These are phyloP conservation scores for Lerema accius DNA, from an alignment of 1,140 invertebrate genomes.

Conservation along the genomic window DNA sequence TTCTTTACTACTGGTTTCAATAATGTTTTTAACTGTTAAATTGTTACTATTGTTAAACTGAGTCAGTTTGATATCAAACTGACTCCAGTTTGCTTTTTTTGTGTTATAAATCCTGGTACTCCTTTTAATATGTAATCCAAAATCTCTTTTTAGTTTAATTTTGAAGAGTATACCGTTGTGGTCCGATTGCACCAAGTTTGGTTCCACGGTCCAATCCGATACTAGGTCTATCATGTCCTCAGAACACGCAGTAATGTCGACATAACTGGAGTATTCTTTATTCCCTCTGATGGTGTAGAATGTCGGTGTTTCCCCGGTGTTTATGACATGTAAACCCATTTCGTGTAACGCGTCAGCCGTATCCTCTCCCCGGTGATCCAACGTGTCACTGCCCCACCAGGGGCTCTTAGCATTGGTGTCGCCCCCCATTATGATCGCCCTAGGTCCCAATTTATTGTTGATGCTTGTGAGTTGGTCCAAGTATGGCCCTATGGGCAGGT, in stretches of 20 bases:
- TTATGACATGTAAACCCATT: too few species aligned
- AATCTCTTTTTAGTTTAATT: neutral
- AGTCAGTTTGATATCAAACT: neutral
- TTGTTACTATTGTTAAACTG: neutral
- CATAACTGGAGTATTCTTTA: neutral
- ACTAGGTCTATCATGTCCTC: neutral
- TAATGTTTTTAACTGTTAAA: neutral
- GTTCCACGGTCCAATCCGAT: conserved; percentile 1
- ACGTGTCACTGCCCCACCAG: neutral
- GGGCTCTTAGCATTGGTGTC: neutral
- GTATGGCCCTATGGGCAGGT: neutral
- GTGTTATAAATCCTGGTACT: conserved; percentile 6
- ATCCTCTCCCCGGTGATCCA: neutral
- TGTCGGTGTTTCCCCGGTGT: neutral
- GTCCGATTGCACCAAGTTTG: conserved; percentile 9
- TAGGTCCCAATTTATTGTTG: neutral
- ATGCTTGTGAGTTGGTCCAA: neutral
- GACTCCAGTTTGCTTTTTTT: conserved; percentile 10
- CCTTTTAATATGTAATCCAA: conserved; percentile 1
- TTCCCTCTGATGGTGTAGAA: neutral
- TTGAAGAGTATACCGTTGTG: conserved; percentile 19
- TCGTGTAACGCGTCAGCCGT: neutral
- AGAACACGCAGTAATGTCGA: conserved; percentile 11
- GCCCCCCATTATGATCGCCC: neutral
- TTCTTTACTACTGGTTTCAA: neutral